These are phyloP conservation scores for Centropristis striata DNA, from an alignment of 2,113 vertebrate genomes.

Conservation along the genomic window DNA sequence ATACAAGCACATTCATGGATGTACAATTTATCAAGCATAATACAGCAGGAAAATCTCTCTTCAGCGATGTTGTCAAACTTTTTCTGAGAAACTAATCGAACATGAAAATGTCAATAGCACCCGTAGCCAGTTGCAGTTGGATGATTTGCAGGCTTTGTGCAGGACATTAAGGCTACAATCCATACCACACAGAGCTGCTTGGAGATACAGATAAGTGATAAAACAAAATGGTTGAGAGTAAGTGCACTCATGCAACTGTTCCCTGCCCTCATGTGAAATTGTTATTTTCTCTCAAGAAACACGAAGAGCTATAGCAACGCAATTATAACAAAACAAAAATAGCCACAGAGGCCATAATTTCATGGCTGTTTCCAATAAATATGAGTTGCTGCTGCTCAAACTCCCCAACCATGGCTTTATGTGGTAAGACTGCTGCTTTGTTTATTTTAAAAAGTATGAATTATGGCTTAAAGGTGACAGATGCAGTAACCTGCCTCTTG, in stretches of 20 bases:
- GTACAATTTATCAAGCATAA: conserved; percentile 32
- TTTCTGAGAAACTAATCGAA: conserved; percentile 42
- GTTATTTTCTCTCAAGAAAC: conserved; percentile 41
- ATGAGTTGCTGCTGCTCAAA: conserved; percentile 34
- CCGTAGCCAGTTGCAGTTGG: conserved; percentile 33
- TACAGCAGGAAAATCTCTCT: conserved; percentile 39
- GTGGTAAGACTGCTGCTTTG: conserved; percentile 60
- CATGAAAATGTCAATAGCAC: conserved; percentile 44
- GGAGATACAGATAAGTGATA: conserved; percentile 47
- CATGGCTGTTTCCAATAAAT: conserved; percentile 32
- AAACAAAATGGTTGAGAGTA: conserved; percentile 26
- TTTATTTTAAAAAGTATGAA: conserved; percentile 54
- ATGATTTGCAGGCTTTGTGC: conserved; percentile 35
- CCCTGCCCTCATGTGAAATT: conserved; percentile 33
- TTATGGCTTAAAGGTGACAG: conserved; percentile 64
- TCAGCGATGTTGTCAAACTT: conserved; percentile 23
- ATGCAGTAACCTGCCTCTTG: conserved; percentile 55
- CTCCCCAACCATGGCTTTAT: conserved; percentile 45
- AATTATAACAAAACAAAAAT: conserved; percentile 40
- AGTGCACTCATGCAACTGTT: conserved; percentile 23
- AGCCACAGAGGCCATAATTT: conserved; percentile 38
- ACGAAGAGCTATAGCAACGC: conserved; percentile 40
- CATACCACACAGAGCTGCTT: conserved; percentile 34
- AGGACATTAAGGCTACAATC: conserved; percentile 47
- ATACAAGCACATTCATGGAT: conserved; percentile 63